Conservation (phyloP, 2,888 invertebrate species). For the Tanaodytes sp. region DNA sequence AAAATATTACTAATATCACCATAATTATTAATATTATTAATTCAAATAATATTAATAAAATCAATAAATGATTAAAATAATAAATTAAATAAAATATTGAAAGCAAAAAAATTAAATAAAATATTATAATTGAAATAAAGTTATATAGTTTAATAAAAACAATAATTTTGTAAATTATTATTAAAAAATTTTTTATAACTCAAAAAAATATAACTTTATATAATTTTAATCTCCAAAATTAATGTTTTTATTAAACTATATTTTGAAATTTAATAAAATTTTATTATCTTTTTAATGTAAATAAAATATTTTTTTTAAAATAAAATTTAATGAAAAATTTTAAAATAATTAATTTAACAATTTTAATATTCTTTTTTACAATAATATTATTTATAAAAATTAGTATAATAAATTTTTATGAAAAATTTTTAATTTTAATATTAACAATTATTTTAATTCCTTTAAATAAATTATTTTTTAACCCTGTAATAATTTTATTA, state of each 20-base stretch:
- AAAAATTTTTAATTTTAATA: constrained; percentile 17
- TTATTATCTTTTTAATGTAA: background rate
- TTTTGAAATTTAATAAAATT: constrained; percentile 74
- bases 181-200: too few relatives aligned
- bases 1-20: constrained; percentile 72
- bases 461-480: constrained; percentile 13
- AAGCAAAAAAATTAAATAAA: too few relatives aligned
- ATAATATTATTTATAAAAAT: constrained; percentile 27
- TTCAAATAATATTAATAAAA: constrained; percentile 75
- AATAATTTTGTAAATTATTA: too few relatives aligned
- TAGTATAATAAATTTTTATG: constrained; percentile 6
- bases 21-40: constrained; percentile 75
- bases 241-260: constrained; percentile 79
- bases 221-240: constrained; percentile 82
- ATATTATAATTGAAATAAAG: too few relatives aligned
- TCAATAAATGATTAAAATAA: constrained; percentile 76
- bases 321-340: background rate
- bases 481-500: constrained; percentile 67
- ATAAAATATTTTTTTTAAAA: too few relatives aligned
- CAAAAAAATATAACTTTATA: constrained; percentile 66
- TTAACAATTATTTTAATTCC: background rate
- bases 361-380: constrained; percentile 76
- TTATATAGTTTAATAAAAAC: too few relatives aligned
- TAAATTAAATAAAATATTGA: constrained; percentile 74
- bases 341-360: constrained; percentile 68